Conservation (phyloP, 2,113 vertebrate genomes). For the Hyaena hyaena region DNA sequence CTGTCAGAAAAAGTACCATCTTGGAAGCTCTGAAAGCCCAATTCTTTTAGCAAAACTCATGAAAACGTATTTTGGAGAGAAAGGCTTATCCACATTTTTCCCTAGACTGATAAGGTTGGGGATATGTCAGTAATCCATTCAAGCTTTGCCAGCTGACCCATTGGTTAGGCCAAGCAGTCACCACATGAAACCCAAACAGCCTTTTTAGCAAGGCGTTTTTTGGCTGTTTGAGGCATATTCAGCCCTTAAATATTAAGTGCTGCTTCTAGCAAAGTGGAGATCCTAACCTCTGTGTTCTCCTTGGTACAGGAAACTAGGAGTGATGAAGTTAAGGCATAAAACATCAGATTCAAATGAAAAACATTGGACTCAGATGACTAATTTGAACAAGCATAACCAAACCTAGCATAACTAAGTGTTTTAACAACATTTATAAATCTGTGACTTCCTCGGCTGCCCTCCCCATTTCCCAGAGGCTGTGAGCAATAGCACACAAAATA, state of each 20-base stretch:
- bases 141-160: not conserved
- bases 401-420: not conserved
- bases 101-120: not conserved
- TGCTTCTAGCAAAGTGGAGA: not conserved
- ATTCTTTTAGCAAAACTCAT: not conserved
- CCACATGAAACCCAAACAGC: not conserved
- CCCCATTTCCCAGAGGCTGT: not conserved
- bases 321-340: not conserved
- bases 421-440: not conserved
- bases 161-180: not conserved
- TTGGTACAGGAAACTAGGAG: not conserved
- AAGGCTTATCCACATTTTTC: not conserved
- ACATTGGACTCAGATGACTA: not conserved
- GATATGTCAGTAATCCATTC: not conserved
- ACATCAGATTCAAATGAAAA: not conserved
- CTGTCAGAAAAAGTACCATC: not conserved
- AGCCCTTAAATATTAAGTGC: constrained; percentile 5
- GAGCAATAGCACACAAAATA: not conserved
- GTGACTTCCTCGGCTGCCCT: not conserved
- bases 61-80: not conserved
- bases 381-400: not conserved
- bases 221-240: not conserved
- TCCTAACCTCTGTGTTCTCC: not conserved
- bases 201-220: not conserved
- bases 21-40: not conserved